phyloP scores from a whole-genome alignment of 2,888 invertebrate species.

The Aporophyla nigra region DNA sequence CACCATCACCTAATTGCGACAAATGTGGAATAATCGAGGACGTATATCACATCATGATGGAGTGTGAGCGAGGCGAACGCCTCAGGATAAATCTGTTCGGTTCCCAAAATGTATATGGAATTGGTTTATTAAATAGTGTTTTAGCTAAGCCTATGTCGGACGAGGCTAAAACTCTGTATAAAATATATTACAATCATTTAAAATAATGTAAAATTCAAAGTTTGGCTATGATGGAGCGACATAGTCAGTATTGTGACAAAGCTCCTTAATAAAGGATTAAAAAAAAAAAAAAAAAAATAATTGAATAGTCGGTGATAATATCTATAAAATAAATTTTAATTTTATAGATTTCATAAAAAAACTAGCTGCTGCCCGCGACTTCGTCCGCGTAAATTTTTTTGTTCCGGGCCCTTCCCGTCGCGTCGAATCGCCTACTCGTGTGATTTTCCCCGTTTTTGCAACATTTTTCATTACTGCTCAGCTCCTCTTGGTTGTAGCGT shows the following conservation, averaged over 20 bases:
- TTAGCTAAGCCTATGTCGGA: background rate
- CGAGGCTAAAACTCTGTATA: background rate
- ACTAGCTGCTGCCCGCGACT: too few relatives aligned
- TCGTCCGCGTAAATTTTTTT: too few relatives aligned
- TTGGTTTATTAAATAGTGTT: background rate
- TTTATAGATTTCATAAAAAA: too few relatives aligned
- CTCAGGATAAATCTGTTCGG: background rate
- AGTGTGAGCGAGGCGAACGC: background rate
- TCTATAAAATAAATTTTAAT: too few relatives aligned
- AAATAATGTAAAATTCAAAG: background rate
- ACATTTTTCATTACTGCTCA: too few relatives aligned
- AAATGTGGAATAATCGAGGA: background rate
- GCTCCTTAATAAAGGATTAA: background rate
- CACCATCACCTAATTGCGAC: background rate
- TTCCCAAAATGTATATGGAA: background rate
- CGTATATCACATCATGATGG: background rate
- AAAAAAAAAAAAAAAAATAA: too few relatives aligned
- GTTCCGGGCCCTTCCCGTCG: too few relatives aligned
- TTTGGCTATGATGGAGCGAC: background rate
- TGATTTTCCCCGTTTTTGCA: too few relatives aligned
- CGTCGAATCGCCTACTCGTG: too few relatives aligned
- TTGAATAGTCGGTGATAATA: too few relatives aligned
- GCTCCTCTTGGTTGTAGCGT: too few relatives aligned
- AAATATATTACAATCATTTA: background rate
- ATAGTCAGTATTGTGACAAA: background rate